These are phyloP conservation scores for Sesamia nonagrioides DNA, from an alignment of 1,140 invertebrate species.

Conservation along the genomic window DNA sequence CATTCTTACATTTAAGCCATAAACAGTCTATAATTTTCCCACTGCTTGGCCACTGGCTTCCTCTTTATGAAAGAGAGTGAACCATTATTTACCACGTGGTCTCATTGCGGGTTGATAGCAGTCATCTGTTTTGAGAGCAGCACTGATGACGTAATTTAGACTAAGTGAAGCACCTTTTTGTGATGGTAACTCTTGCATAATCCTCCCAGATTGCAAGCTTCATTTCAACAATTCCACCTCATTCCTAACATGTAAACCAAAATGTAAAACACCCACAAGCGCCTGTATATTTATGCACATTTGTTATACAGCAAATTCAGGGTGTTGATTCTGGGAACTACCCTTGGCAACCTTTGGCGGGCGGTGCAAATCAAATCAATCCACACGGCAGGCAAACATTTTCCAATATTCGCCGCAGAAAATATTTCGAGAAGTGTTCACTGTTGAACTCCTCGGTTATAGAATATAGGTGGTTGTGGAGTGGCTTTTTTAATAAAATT, in stretches of 20 bases:
- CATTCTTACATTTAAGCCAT: too few relatives aligned
- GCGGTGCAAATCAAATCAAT: conserved; percentile 64
- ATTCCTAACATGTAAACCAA: neutral
- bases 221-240: neutral
- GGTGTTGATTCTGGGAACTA: conserved; percentile 55
- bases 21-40: too few relatives aligned
- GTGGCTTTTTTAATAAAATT: conserved; percentile 11
- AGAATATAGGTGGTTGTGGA: conserved; percentile 6
- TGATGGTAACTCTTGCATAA: too few relatives aligned
- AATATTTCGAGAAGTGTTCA: conserved; percentile 56
- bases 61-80: too few relatives aligned
- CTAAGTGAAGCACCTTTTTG: too few relatives aligned
- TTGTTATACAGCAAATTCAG: conserved; percentile 38
- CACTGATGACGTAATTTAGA: too few relatives aligned
- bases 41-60: too few relatives aligned
- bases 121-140: too few relatives aligned
- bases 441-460: conserved; percentile 36
- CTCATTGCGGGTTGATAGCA: too few relatives aligned
- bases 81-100: too few relatives aligned
- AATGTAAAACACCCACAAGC: conserved; percentile 2
- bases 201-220: neutral
- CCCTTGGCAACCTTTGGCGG: conserved; percentile 48
- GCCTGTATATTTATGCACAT: conserved; percentile 43
- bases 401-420: conserved; percentile 63
- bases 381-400: conserved; percentile 58